Percentiles rank a stretch among this genome's conserved stretches.
These are phyloP conservation scores for Gymnoscopelus braueri DNA, from an alignment of 2,797 vertebrate genomes.

Conservation along the genomic window DNA sequence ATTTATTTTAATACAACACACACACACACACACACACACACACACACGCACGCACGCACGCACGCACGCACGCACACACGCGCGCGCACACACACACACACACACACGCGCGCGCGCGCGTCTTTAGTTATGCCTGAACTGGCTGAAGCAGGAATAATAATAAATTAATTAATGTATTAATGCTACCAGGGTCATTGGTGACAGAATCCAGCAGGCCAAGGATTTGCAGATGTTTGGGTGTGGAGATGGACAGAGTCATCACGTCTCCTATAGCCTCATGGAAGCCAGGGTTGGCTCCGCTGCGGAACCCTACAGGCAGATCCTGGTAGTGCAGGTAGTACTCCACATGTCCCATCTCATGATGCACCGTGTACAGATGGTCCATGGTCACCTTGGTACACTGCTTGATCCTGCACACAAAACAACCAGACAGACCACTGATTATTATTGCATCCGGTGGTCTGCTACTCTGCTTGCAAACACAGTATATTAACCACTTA, in stretches of 20 bases:
- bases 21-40: no score
- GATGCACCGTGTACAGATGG: slow-evolving; percentile 96
- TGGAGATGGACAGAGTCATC: slow-evolving; percentile 92
- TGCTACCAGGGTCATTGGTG: slow-evolving; percentile 80
- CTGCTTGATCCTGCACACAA: slow-evolving; percentile 90
- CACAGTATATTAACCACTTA: no score
- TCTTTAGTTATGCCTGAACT: no score
- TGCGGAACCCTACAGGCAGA: slow-evolving; percentile 86
- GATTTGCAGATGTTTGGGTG: slow-evolving; percentile 88
- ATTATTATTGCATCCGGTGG: no score
- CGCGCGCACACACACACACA: no score
- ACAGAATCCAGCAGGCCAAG: slow-evolving; percentile 83
- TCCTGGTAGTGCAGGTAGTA: slow-evolving; percentile 98
- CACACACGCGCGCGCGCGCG: no score
- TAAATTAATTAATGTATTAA: no score
- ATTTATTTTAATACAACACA: no score
- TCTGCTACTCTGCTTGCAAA: no score
- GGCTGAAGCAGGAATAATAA: no score
- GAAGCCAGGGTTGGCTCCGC: slow-evolving; percentile 95
- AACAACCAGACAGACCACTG: neutral
- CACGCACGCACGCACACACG: no score
- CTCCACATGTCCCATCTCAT: slow-evolving; percentile 98
- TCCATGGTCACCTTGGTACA: slow-evolving; percentile 95
- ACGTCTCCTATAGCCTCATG: slow-evolving; percentile 96
- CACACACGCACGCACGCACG: no score